Evolutionary conservation across 1,140 invertebrate genomes (phyloP), one percentile per base, ranked within the genome.

Genomic region (Ips typographus): DNA sequence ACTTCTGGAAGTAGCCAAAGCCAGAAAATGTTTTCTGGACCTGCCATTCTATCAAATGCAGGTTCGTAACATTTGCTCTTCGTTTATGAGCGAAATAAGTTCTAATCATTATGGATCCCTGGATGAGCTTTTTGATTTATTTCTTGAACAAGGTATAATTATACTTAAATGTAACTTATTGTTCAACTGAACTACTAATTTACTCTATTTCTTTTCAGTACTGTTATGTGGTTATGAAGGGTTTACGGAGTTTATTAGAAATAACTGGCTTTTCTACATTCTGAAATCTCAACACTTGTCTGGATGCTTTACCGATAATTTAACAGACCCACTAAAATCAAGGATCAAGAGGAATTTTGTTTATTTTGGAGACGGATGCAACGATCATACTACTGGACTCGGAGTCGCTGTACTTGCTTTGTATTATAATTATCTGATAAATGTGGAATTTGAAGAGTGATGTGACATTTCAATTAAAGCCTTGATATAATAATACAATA

Each of bases 301-400:
- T 36, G 77, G 77, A 6, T 78, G 77, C 72, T 78, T 75, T 51
- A n/a, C 53, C 4, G 64, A 65, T 42, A 49, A 8, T 4, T 51
- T 70, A 36, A 55, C 41, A 36, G 74, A 70, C 39, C 22, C 56
- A 2, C 51, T 57, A 7, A 67, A 71, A 59, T 43, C 63, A 1
- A 62, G 55, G 40, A 61, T 69, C 4, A 76, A 67, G 65, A 68
- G 73, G 53, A 58, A 70, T 36, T 72, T 71, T 0, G 74, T 70
- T 40, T 62, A 71, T 38, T 76, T 74, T 37, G 44, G 68, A 22
- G 76, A 76, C 61, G 75, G 75, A 4, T 78, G 77, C 58, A 71
- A 74, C 5, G 75, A 78, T 55, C 77, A 78, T 59, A 74, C 74
- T 5, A 78, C 77, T 38, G 77, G 75, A 39, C 52, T 78, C 7